Conservation (phyloP, 1,140 invertebrate genomes). For the Phenacoccus solenopsis region DNA sequence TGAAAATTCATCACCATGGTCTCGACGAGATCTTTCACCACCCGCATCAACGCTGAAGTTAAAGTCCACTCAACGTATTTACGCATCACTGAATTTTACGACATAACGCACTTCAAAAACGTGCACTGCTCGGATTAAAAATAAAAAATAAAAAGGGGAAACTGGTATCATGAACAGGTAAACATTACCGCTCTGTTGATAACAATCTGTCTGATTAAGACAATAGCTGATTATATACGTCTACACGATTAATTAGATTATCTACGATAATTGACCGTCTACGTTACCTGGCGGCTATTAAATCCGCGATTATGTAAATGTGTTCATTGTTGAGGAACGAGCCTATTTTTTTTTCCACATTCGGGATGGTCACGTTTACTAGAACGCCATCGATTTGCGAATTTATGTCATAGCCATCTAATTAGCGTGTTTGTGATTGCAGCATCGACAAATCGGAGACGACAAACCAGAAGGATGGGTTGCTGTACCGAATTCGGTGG, state of each 20-base stretch:
- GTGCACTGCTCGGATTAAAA: too few species aligned
- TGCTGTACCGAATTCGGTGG: neutral
- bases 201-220: neutral
- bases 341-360: neutral
- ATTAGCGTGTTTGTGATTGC: too few species aligned
- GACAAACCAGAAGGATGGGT: constrained; percentile 31
- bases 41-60: neutral
- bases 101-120: neutral
- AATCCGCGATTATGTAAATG: neutral
- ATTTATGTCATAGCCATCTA: too few species aligned
- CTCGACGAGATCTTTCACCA: too few species aligned
- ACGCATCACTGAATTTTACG: neutral
- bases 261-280: constrained; percentile 17
- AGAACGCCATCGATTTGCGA: too few species aligned
- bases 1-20: too few species aligned
- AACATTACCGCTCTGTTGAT: neutral
- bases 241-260: neutral
- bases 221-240: neutral
- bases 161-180: neutral
- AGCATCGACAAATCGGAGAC: constrained; percentile 34
- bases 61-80: too few species aligned
- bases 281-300: neutral
- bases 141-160: neutral
- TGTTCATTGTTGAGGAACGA: neutral
- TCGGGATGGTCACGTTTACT: neutral